phyloP scores from a whole-genome alignment of 1,140 invertebrate genomes.

The Phymastichus coffea region DNA sequence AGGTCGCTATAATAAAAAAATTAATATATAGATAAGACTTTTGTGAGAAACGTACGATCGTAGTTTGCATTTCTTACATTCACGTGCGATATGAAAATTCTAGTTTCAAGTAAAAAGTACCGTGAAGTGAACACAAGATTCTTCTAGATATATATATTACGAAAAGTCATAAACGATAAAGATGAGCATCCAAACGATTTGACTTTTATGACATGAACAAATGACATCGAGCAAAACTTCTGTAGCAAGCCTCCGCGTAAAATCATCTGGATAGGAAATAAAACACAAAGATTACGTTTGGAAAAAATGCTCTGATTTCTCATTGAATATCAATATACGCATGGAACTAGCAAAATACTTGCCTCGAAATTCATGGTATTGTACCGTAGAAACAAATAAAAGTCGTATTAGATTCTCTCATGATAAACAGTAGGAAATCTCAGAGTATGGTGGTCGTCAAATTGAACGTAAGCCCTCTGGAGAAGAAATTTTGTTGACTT shows the following conservation, averaged over 20 bases:
- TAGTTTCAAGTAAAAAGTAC: conserved; percentile 10
- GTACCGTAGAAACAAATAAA: neutral
- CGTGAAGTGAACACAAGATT: conserved; percentile 3
- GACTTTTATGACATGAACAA: conserved; percentile 15
- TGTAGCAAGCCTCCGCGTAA: too few species aligned
- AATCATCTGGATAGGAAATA: neutral
- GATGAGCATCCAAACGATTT: conserved; percentile 4
- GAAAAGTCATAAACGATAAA: neutral
- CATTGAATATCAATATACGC: neutral
- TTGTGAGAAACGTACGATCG: too few species aligned
- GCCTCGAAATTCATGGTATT: neutral
- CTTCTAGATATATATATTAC: conserved; percentile 5
- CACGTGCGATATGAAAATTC: conserved; percentile 11
- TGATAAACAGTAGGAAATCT: too few species aligned
- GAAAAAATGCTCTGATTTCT: conserved; percentile 2
- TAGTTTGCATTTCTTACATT: conserved; percentile 21
- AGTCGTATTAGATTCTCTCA: neutral
- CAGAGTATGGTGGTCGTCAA: too few species aligned
- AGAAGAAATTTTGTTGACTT: too few species aligned
- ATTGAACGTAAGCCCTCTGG: too few species aligned
- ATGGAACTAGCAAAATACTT: too few species aligned
- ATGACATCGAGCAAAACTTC: too few species aligned
- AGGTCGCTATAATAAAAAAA: conserved; percentile 4
- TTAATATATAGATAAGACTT: conserved; percentile 5
- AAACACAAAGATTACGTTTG: neutral